Base-by-base conservation (phyloP, 2,113 vertebrate genomes). In the Nannobrachium achirus region DNA sequence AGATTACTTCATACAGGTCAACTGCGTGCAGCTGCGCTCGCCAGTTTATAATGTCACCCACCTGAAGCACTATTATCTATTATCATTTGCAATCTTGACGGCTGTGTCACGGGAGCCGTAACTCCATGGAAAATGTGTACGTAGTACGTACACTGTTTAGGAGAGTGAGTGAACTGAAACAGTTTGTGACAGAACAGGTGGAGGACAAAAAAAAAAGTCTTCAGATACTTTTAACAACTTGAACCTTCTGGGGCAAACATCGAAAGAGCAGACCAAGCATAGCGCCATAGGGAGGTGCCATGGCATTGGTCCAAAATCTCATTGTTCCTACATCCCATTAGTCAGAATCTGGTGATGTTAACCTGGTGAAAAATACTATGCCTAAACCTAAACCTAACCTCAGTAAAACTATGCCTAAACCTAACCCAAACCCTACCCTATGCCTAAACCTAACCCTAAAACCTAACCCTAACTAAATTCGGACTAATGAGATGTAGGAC, bases 231-330 rank as follows among this genome's bases (percentile, higher is more conserved):
- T 18, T 40, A 25, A 33, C 25, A 2, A 5, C 25, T 4, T 33
- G 25, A 33, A 33, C 25, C 25, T 33, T 33, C 25, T 33, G 25
- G 25, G 25, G 3, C 25, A 5, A 33, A 33, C 25, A 33, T 33
- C 6, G 25, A 52, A 15, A 16, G 45, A 14, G 45, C 11, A 46
- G 33, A 45, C 8, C 56, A 13, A 51, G 6, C 33, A 53, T n/a
- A 7, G 25, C 18, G 18, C 59, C 38, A 55, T 18, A 70, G 20
- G 66, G 33, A 48, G 66, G 16, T 5, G 42, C 20, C 40, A 48
- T 9, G 45, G 55, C 10, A n/a, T 79, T 64, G 59, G 46, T 44
- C 46, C n/a, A n/a, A n/a, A n/a, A n/a, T n/a, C n/a, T n/a, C n/a
- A n/a, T n/a, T n/a, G n/a, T n/a, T n/a, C n/a, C n/a, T n/a, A n/a